Conservation (phyloP, 1,140 invertebrate genomes). For the Drosophila kepulauana region DNA sequence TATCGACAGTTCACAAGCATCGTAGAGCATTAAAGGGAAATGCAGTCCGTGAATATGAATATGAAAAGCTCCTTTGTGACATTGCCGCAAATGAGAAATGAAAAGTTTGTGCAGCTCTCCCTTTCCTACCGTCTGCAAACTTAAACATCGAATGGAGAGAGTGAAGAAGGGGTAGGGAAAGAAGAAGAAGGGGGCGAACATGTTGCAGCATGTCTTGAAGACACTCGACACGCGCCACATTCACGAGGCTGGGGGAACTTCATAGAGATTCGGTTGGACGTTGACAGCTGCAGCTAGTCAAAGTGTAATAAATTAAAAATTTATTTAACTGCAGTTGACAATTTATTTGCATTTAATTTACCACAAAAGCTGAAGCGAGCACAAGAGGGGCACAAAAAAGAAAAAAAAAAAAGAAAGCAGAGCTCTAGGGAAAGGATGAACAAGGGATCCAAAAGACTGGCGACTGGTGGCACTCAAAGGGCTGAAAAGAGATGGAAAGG, state of each 20-base stretch:
- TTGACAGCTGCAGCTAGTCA: conserved; percentile 54
- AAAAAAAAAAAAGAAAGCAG: conserved; percentile 21
- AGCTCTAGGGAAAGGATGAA: too few relatives aligned
- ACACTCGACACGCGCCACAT: conserved; percentile 19
- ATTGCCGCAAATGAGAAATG: not conserved
- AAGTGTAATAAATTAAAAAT: conserved; percentile 78
- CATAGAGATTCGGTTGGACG: conserved; percentile 15
- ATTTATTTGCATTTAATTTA: conserved; percentile 82
- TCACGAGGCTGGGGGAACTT: conserved; percentile 11
- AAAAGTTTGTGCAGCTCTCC: not conserved
- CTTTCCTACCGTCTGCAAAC: not conserved
- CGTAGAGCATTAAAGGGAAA: too few relatives aligned
- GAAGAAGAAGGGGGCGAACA: too few relatives aligned
- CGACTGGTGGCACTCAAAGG: not conserved
- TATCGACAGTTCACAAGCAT: too few relatives aligned
- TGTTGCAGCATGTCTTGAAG: conserved; percentile 10
- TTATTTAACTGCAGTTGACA: conserved; percentile 82
- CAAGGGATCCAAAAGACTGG: too few relatives aligned
- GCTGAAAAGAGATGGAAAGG: not conserved
- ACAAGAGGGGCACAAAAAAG: conserved; percentile 6
- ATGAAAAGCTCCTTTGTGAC: too few relatives aligned
- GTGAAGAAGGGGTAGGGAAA: not conserved
- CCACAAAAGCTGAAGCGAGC: conserved; percentile 54
- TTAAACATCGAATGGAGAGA: not conserved
- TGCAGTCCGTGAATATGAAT: too few relatives aligned